phyloP scores from a whole-genome alignment of 2,797 vertebrate species.

The Rhodeus uyekii region DNA sequence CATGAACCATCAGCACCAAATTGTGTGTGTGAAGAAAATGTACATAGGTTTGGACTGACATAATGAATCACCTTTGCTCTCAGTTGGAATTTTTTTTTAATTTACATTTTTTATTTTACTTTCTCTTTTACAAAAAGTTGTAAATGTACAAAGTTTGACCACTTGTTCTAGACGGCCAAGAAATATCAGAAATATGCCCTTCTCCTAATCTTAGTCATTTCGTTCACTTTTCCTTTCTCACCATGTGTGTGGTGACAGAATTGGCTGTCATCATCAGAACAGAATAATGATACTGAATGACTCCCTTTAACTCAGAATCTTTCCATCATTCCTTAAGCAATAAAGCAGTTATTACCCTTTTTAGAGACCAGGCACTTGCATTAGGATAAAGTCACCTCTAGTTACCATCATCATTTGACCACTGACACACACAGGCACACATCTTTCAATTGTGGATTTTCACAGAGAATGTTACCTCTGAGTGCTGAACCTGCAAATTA shows the following conservation, averaged over 20 bases:
- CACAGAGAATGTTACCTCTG: neutral
- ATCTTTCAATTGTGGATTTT: conserved; percentile 16
- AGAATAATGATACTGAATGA: conserved; percentile 37
- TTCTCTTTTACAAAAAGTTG: conserved; percentile 2
- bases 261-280: conserved; percentile 38
- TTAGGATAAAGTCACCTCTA: conserved; percentile 47
- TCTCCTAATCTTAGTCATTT: conserved; percentile 38
- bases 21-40: neutral
- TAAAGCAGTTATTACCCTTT: conserved; percentile 44
- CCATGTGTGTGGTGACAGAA: conserved; percentile 30
- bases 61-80: neutral
- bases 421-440: conserved; percentile 39
- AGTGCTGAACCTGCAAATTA: conserved; percentile 9
- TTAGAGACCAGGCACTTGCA: conserved; percentile 40
- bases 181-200: conserved; percentile 32
- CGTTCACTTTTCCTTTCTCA: conserved; percentile 8
- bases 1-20: neutral
- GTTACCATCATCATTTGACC: conserved; percentile 4
- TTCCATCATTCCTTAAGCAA: conserved; percentile 38
- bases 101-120: neutral
- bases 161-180: conserved; percentile 23
- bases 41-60: neutral
- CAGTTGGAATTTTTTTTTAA: neutral
- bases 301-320: conserved; percentile 38
- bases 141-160: conserved; percentile 19